Base-by-base conservation (phyloP, 2,797 vertebrate species). In the Rhinogobio ventralis region DNA sequence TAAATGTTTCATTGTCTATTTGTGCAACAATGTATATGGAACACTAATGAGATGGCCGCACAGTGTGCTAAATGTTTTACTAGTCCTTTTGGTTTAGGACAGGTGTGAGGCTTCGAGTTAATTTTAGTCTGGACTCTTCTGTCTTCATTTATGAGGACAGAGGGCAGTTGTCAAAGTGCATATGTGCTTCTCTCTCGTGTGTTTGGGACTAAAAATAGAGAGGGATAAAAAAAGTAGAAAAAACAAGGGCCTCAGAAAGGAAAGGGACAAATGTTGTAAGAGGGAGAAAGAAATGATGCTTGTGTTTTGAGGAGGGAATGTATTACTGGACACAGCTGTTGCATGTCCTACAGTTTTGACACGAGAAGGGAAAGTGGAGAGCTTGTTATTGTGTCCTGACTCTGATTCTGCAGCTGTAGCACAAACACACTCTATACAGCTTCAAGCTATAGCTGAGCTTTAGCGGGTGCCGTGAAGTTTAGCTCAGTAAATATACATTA, bases 171-270 rank as follows among this genome's bases (percentile, higher is more conserved):
- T 88, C 23, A 69, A 81, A 64, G 42, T 64, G 71, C 87, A 86
- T 39, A 42, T 83, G 80, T 74, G 74, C 62, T 81, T 42, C 28
- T 51, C 69, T 80, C 28, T 75, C 51, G 25, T 81, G 53, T 73
- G 79, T 79, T 77, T n/a, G 49, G 64, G 45, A 60, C 83, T 89
- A 87, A 87, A 88, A 86, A 87, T 89, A 89, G 84, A 67, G 69
- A 23, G 33, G 8, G 17, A 72, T 67, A 39, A 28, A 64, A 67
- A 83, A n/a, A 11, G 36, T 19, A 19, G 13, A 62, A 53, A 57
- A 69, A 55, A 78, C 62, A 68, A 68, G 73, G 36, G 73, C 36
- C 73, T 64, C 64, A 62, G 55, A 79, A 28, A 72, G 83, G 17
- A 36, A 51, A 79, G 42, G 64, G 51, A 71, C 82, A 75, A 60